Evolutionary conservation across 2,888 invertebrate genomes (phyloP), one percentile per base, ranked within the genome.

Genomic region (Caenorhabditis angaria): DNA sequence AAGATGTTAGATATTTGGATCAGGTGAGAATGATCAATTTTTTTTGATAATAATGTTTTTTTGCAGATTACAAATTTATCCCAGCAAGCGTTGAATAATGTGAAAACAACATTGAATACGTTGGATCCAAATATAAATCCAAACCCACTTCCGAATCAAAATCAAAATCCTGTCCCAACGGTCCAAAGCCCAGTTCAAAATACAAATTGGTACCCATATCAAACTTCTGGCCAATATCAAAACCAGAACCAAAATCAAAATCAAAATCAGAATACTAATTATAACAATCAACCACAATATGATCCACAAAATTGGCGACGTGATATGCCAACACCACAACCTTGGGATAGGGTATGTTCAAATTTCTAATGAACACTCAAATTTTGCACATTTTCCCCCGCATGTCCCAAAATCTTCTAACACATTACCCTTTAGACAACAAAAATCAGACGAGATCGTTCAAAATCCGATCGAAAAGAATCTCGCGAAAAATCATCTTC

Each of bases 11-110:
- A 62, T 65, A 65, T 62, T 41, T 70, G 50, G 70, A 70, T 58
- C 65, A 64, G 53, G 70, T 70, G 35, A 65, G 65, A 28, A 27
- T 18, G n/a, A 27, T 56, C 4, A 35, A 18, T 61, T 61, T 18
- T 55, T 24, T 61, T 20, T 27, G 22, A n/a, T 22, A 41, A 32
- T 47, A 57, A 62, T 63, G 50, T 60, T 65, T 28, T 65, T 6
- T 71, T 71, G 41, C 67, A 71, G 71, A 66, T 71, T 10, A 64
- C 66, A 18, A 71, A 67, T 57, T 47, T 67, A 28, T 67, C 71
- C 0, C 71, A 67, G 48, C 63, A 67, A 53, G 71, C 64, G 5
- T 35, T 71, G 71, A 66, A 71, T 55, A 67, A 71, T 24, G 71
- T 71, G 14, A 53, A 32, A 41, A 63, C 60, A 12, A 65, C 66